Evolutionary conservation across 2,113 vertebrate genomes (phyloP).

Genomic region (Martes martes): DNA sequence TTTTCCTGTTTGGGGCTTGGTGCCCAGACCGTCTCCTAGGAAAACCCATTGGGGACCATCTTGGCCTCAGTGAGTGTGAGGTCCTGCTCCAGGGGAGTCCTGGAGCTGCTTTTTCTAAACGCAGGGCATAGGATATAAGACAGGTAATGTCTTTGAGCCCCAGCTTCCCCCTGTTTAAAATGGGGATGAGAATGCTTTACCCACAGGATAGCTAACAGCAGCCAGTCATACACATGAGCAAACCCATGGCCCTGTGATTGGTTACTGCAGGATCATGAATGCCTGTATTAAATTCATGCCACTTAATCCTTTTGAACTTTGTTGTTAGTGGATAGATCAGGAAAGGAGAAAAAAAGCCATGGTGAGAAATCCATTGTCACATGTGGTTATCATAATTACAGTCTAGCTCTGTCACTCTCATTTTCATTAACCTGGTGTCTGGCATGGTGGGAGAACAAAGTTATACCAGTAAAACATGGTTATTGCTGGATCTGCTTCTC

Average conservation of each 20-base stretch:
- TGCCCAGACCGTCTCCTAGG: not conserved
- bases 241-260: not conserved
- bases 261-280: not conserved
- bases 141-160: not conserved
- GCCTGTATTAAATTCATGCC: not conserved
- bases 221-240: not conserved
- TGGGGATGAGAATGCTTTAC: not conserved
- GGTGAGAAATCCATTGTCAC: not conserved
- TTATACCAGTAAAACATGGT: not conserved
- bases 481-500: not conserved
- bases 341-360: not conserved
- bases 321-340: not conserved
- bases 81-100: not conserved
- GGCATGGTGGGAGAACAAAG: not conserved
- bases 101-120: not conserved
- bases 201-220: not conserved
- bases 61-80: not conserved
- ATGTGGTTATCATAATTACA: not conserved
- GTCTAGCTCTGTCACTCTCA: not conserved
- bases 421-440: not conserved
- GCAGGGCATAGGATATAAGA: not conserved
- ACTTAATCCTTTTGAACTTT: not conserved
- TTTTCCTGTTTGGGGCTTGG: not conserved
- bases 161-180: not conserved
- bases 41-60: not conserved